phyloP scores from a whole-genome alignment of 2,797 vertebrate species.

The Aldrovandia affinis region DNA sequence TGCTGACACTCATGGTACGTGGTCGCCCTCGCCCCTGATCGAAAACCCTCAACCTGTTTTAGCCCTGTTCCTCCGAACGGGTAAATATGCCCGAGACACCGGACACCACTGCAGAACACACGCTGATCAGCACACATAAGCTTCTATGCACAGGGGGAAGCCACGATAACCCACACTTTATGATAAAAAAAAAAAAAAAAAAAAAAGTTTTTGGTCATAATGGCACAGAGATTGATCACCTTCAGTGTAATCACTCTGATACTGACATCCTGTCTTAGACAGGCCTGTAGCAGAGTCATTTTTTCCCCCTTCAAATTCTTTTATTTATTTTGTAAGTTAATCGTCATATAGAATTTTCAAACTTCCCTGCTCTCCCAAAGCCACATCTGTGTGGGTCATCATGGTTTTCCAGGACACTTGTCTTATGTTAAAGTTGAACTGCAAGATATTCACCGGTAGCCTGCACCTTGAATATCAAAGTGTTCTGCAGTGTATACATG shows the following conservation, averaged over 20 bases:
- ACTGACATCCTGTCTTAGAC: background rate
- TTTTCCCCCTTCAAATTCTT: too few species aligned
- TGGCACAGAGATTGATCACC: background rate
- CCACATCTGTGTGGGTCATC: background rate
- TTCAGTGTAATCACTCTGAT: background rate
- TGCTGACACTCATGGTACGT: constrained; percentile 49
- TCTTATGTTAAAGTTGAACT: background rate
- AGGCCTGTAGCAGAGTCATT: too few species aligned
- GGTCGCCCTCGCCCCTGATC: constrained; percentile 6
- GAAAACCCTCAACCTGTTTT: background rate
- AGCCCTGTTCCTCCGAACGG: constrained; percentile 11
- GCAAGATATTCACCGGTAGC: background rate
- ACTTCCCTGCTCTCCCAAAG: background rate
- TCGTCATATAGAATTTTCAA: background rate
- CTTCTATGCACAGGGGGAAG: background rate
- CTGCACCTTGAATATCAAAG: background rate
- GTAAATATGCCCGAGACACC: constrained; percentile 4
- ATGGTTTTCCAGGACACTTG: background rate
- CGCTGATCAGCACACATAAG: background rate
- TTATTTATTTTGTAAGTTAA: too few species aligned
- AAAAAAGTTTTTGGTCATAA: background rate
- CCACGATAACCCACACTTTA: background rate
- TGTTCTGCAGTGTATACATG: background rate
- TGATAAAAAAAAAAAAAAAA: too few species aligned
- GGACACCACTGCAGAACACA: background rate